Evolutionary conservation across 2,888 invertebrate species (phyloP).

Genomic region (Atethmia centrago): DNA sequence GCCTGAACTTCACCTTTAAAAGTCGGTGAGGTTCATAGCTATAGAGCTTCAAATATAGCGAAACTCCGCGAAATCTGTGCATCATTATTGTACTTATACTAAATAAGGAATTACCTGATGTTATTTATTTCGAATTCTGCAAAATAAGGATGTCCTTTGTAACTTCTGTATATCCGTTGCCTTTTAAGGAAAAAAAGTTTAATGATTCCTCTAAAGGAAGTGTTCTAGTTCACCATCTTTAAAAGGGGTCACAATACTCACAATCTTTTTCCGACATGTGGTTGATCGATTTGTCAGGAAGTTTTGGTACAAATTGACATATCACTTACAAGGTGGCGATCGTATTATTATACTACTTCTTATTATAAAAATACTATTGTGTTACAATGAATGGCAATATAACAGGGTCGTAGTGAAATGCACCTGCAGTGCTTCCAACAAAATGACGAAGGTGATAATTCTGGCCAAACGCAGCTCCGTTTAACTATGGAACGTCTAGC

Average conservation of each 20-base stretch:
- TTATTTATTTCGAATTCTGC: slow-evolving; percentile 20
- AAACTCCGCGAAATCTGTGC: slow-evolving; percentile 18
- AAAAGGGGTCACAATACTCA: slow-evolving; percentile 42
- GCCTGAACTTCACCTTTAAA: slow-evolving; percentile 68
- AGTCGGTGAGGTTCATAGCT: slow-evolving; percentile 50
- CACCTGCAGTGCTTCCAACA: slow-evolving; percentile 9
- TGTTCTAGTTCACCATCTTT: slow-evolving; percentile 27
- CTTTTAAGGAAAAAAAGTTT: slow-evolving; percentile 11
- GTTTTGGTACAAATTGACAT: slow-evolving; percentile 31
- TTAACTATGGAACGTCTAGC: slow-evolving; percentile 62
- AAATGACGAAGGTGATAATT: slow-evolving; percentile 27
- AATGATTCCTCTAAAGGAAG: slow-evolving; percentile 29
- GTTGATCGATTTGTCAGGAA: slow-evolving; percentile 63
- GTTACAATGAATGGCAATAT: slow-evolving; percentile 14
- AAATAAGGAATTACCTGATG: slow-evolving; percentile 43
- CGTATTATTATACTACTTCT: slow-evolving; percentile 7
- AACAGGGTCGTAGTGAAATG: slow-evolving; percentile 11
- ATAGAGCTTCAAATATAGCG: slow-evolving; percentile 43
- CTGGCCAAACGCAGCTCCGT: slow-evolving; percentile 22
- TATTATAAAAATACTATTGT: neutral
- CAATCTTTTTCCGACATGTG: slow-evolving; percentile 48
- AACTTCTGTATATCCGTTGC: slow-evolving; percentile 5
- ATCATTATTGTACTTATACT: slow-evolving; percentile 33
- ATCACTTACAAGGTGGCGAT: slow-evolving; percentile 51
- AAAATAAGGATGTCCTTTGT: slow-evolving; percentile 23